A percentile compares a stretch with the other conserved stretches of the same genome.
Evolutionary conservation across 2,113 vertebrate species (phyloP).

Genomic region (Clarias gariepinus): DNA sequence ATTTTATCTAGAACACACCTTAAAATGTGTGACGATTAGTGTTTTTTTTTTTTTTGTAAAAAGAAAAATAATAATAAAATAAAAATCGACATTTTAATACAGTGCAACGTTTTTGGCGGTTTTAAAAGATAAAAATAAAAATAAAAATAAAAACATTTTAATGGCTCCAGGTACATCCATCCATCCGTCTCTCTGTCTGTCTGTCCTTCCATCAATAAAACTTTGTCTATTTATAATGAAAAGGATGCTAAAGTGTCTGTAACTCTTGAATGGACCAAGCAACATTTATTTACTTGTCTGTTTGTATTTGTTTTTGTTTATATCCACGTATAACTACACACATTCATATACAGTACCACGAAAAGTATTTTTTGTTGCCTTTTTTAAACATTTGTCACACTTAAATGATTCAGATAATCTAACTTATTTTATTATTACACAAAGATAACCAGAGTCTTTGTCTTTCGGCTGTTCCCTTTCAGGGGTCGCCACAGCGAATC

Average conservation of each 20-base stretch:
- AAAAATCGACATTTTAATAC: background rate
- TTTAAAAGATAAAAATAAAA: background rate
- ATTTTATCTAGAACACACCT: background rate
- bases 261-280: too few species aligned
- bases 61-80: background rate
- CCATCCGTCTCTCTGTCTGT: background rate
- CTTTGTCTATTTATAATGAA: background rate
- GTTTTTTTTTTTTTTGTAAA: background rate
- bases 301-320: background rate
- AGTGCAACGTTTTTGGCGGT: background rate
- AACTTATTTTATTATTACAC: too few species aligned
- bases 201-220: background rate
- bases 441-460: too few species aligned
- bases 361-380: too few species aligned
- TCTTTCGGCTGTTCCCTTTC: too few species aligned
- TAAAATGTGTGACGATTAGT: background rate
- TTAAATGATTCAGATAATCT: too few species aligned
- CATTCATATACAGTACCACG: too few species aligned
- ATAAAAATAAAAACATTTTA: background rate
- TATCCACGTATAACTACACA: background rate
- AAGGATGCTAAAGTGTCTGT: background rate
- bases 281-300: background rate
- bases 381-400: too few species aligned
- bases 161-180: background rate
- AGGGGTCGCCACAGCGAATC: too few species aligned